phyloP scores from a whole-genome alignment of 2,797 vertebrate species.

The Hypotaenidia philippensis region DNA sequence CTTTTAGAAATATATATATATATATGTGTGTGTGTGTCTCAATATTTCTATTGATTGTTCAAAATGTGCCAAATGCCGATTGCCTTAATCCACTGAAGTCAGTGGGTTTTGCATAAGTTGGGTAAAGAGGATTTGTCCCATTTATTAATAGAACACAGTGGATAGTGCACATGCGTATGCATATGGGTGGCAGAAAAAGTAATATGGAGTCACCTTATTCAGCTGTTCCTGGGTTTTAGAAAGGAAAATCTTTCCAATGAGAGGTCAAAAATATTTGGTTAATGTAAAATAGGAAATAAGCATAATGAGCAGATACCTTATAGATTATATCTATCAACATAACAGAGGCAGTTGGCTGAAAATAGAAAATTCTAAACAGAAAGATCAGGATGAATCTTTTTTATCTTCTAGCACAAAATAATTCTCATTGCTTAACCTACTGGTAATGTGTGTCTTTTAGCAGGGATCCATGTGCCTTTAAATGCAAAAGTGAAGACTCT shows the following conservation, averaged over 20 bases:
- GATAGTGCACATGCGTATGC: not conserved
- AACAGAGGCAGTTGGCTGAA: not conserved
- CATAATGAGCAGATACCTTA: not conserved
- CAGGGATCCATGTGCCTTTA: not conserved
- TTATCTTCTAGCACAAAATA: not conserved
- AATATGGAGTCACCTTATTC: not conserved
- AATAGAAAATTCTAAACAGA: not conserved
- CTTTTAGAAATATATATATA: not conserved
- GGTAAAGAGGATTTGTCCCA: conserved; percentile 41
- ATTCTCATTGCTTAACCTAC: not conserved
- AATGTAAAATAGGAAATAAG: not conserved
- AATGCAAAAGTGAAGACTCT: not conserved
- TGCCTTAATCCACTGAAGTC: conserved; percentile 13
- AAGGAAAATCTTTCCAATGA: not conserved
- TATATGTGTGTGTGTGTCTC: no score
- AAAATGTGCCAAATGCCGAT: not conserved
- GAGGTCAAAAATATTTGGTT: not conserved
- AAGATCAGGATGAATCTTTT: not conserved
- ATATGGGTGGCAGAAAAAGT: not conserved
- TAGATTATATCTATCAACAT: not conserved
- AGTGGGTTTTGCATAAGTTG: conserved; percentile 25
- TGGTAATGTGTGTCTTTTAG: not conserved
- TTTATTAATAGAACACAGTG: not conserved
- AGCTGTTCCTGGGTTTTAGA: not conserved
- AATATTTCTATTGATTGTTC: not conserved